Evolutionary conservation across 2,113 vertebrate genomes (phyloP).

Genomic region (Trogon melanurus): DNA sequence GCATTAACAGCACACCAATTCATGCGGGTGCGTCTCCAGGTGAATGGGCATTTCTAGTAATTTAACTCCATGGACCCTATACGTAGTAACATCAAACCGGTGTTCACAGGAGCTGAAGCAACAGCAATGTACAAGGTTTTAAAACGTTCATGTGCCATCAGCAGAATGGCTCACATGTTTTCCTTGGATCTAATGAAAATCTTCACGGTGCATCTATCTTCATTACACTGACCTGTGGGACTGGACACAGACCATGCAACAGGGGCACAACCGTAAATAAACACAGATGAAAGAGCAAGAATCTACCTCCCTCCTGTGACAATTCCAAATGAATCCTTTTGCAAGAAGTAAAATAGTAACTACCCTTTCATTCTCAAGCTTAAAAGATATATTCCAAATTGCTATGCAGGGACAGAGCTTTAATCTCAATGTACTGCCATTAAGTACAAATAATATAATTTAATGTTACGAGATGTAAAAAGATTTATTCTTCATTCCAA

Average conservation of each 20-base stretch:
- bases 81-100: not conserved
- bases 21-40: not conserved
- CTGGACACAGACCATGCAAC: not conserved
- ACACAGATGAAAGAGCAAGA: not conserved
- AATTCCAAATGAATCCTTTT: not conserved
- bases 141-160: not conserved
- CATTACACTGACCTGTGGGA: not conserved
- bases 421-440: not conserved
- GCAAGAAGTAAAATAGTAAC: not conserved
- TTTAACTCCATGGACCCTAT: not conserved
- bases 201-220: not conserved
- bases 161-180: not conserved
- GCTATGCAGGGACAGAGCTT: not conserved
- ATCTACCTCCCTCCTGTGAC: not conserved
- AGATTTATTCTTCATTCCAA: not conserved
- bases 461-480: not conserved
- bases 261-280: not conserved
- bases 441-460: not conserved
- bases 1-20: not conserved
- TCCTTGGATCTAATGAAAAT: not conserved
- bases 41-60: conserved; percentile 17
- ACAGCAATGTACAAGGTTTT: not conserved
- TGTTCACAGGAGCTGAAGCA: not conserved
- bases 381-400: not conserved
- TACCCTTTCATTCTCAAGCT: not conserved